A percentile compares a stretch with the other conserved stretches of the same genome.
phyloP scores from a whole-genome alignment of 2,797 vertebrate species.

The Sebastes umbrosus region DNA sequence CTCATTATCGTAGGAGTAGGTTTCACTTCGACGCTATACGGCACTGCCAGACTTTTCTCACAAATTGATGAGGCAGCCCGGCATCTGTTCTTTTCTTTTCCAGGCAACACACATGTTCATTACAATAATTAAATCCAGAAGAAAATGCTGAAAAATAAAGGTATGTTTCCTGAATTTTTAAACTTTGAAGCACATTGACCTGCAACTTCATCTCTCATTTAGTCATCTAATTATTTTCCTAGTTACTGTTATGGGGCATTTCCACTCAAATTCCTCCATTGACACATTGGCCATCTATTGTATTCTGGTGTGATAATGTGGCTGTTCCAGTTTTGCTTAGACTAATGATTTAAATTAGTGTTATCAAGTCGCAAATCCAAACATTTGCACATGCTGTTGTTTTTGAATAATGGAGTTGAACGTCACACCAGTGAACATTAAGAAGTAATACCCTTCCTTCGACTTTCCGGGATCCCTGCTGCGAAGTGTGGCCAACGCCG shows the following conservation, averaged over 20 bases:
- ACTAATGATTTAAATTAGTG: neutral
- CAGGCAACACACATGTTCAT: neutral
- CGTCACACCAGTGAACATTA: constrained; percentile 37
- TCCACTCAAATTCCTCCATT: neutral
- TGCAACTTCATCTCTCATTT: neutral
- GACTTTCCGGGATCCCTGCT: constrained; percentile 28
- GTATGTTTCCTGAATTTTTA: neutral
- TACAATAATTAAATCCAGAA: neutral
- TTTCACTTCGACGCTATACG: constrained; percentile 1
- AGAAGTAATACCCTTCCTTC: constrained; percentile 24
- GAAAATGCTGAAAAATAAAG: no score
- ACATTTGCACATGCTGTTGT: neutral
- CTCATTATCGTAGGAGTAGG: neutral
- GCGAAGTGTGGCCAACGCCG: neutral
- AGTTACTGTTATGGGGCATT: neutral
- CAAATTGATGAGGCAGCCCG: constrained; percentile 16
- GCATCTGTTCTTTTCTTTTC: neutral
- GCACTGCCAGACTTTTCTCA: constrained; percentile 29
- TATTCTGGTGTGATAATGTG: neutral
- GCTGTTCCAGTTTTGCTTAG: neutral
- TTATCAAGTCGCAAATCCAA: neutral
- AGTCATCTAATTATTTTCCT: neutral
- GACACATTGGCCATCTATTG: neutral
- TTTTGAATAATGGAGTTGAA: constrained; percentile 2
- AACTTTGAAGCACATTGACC: neutral